Conservation (phyloP, 2,113 vertebrate species). For the Grammomys dolichurus region DNA sequence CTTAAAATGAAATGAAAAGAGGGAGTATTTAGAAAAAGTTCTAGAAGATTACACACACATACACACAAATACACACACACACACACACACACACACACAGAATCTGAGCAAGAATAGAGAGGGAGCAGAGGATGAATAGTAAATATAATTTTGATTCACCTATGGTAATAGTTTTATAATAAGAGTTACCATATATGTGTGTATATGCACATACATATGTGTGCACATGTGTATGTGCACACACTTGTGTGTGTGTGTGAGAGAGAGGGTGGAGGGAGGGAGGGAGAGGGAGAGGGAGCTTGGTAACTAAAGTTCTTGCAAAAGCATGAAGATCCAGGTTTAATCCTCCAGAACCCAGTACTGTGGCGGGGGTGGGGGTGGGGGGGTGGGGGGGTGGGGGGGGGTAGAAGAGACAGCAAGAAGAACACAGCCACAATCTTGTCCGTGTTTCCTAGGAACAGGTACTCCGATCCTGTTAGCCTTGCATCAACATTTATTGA, state of each 20-base stretch:
- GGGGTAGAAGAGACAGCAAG: no score
- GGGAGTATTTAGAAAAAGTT: not conserved
- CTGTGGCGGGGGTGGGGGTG: no score
- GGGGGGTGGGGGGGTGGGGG: no score
- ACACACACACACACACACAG: no score
- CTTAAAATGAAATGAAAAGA: conserved; percentile 47
- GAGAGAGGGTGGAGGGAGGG: no score
- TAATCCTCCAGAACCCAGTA: not conserved
- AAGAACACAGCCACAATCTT: not conserved
- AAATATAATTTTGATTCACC: not conserved
- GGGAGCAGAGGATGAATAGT: not conserved
- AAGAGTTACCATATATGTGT: not conserved
- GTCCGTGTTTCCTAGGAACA: no score
- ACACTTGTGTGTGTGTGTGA: no score
- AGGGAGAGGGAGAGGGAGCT: not conserved
- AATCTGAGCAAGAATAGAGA: not conserved
- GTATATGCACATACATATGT: not conserved
- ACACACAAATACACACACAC: not conserved
- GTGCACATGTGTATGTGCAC: no score
- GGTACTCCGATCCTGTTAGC: not conserved
- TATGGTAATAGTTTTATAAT: not conserved
- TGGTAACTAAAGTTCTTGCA: not conserved
- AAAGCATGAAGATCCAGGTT: not conserved
- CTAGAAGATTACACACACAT: not conserved
- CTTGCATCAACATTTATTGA: not conserved